Conservation (phyloP, 2,797 vertebrate genomes). For the Tinamus major region DNA sequence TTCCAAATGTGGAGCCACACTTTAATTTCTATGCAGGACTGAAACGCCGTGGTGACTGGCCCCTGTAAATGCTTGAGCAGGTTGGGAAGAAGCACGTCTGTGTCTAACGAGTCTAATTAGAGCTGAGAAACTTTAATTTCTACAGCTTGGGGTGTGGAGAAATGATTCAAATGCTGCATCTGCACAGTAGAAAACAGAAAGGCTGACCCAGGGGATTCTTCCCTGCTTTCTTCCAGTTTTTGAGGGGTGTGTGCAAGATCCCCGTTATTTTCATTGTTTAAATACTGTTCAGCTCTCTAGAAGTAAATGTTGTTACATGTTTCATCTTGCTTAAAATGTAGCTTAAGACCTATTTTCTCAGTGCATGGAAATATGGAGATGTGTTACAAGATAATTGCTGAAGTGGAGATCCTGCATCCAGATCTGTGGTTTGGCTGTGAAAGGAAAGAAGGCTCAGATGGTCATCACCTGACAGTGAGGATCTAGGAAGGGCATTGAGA, state of each 20-base stretch:
- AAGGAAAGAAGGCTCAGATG: neutral
- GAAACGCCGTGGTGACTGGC: neutral
- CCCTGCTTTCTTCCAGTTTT: neutral
- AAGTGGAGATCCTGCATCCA: neutral
- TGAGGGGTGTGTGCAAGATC: neutral
- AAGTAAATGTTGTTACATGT: neutral
- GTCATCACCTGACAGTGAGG: neutral
- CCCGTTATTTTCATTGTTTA: neutral
- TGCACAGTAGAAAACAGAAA: neutral
- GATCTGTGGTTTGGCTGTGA: neutral
- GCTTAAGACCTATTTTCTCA: neutral
- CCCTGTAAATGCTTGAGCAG: neutral
- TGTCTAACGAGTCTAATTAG: slow-evolving; percentile 3
- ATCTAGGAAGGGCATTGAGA: neutral
- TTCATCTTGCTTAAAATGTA: neutral
- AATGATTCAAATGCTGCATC: neutral
- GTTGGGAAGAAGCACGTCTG: slow-evolving; percentile 4
- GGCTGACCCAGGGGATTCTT: neutral
- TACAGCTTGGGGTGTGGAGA: neutral
- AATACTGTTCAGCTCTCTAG: neutral
- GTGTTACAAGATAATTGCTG: neutral
- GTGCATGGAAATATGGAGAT: neutral
- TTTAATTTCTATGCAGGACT: neutral
- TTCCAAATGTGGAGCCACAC: neutral
- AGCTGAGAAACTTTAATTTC: neutral